These are phyloP conservation scores for Cataglyphis hispanica DNA, from an alignment of 1,140 invertebrate genomes.

Conservation along the genomic window DNA sequence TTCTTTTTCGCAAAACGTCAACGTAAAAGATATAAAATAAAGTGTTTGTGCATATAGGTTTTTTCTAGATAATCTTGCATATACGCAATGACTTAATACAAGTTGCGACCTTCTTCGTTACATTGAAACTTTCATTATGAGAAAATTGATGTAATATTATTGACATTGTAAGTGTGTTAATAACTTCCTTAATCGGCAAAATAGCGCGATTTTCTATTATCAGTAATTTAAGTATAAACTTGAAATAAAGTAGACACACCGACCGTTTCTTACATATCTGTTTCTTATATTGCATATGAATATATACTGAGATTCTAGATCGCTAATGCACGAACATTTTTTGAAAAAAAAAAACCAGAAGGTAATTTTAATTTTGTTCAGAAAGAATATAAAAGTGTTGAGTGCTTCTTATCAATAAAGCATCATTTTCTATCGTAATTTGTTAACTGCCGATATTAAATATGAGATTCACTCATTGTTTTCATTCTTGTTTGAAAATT, in stretches of 20 bases:
- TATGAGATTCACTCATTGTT: not conserved
- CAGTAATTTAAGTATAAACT: slow-evolving; percentile 32
- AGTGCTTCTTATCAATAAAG: not conserved
- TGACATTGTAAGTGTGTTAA: slow-evolving; percentile 60
- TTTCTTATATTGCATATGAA: not conserved
- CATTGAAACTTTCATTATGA: not conserved
- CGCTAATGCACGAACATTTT: not conserved
- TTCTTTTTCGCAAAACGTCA: too few species aligned
- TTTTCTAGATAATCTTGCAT: slow-evolving; percentile 13
- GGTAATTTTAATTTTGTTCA: not conserved
- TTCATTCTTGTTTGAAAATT: not conserved
- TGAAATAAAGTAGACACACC: not conserved
- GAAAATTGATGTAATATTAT: slow-evolving; percentile 45
- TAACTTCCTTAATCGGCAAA: slow-evolving; percentile 34
- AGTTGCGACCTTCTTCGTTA: not conserved
- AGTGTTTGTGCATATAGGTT: not conserved
- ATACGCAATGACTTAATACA: slow-evolving; percentile 5
- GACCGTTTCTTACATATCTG: not conserved
- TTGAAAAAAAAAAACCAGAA: not conserved
- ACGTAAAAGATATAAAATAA: too few species aligned
- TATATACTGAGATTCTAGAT: not conserved
- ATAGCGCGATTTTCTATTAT: slow-evolving; percentile 36
- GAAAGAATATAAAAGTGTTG: not conserved
- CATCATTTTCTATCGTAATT: not conserved
- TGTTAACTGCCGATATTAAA: not conserved